These are phyloP conservation scores for Panthera tigris DNA, from an alignment of 2,113 vertebrate species.

Conservation along the genomic window DNA sequence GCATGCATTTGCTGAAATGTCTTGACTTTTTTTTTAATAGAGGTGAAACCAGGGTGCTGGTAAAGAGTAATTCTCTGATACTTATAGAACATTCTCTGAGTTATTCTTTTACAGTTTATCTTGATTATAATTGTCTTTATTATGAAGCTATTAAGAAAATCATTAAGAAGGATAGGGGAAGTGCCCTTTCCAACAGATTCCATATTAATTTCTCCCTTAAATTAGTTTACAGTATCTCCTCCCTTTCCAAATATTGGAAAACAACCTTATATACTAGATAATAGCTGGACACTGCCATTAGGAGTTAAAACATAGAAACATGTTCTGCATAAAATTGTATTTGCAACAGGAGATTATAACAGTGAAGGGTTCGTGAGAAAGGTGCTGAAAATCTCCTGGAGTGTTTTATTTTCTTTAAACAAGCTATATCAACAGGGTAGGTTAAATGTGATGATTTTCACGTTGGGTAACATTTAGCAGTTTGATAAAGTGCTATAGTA, in stretches of 20 bases:
- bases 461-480: background rate
- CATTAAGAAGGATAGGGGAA: background rate
- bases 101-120: background rate
- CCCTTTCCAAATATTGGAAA: background rate
- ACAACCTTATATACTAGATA: background rate
- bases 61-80: background rate
- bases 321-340: background rate
- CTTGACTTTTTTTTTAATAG: constrained; percentile 30
- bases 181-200: background rate
- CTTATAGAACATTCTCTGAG: background rate
- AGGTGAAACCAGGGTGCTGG: background rate
- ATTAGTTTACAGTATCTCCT: background rate
- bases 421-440: background rate
- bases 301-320: background rate
- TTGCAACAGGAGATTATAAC: background rate
- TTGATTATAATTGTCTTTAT: constrained; percentile 17
- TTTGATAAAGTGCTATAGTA: background rate
- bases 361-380: background rate
- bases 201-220: background rate
- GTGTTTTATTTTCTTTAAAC: constrained; percentile 14
- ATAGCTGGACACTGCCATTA: background rate
- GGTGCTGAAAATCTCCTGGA: background rate
- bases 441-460: background rate
- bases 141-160: background rate
- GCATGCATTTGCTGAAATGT: background rate